phyloP scores from a whole-genome alignment of 1,140 invertebrate genomes.

The Helicoverpa armigera region DNA sequence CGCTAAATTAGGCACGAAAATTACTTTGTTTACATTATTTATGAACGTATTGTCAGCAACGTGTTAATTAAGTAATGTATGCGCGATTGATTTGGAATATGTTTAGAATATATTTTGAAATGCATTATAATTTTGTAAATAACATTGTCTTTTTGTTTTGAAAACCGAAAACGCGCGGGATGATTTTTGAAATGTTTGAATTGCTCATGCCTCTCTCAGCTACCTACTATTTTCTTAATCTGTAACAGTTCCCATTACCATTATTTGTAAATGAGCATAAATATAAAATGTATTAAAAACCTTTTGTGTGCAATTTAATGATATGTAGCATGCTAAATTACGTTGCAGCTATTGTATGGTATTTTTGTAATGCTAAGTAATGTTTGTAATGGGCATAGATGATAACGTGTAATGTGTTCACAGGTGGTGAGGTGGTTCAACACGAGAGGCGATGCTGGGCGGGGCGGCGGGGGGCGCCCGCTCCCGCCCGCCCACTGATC shows the following conservation, averaged over 20 bases:
- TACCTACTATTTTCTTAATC: too few species aligned
- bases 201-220: too few species aligned
- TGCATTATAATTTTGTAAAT: not conserved
- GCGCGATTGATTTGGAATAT: not conserved
- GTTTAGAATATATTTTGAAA: not conserved
- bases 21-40: conserved; percentile 38
- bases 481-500: conserved; percentile 83
- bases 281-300: too few species aligned
- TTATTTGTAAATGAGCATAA: too few species aligned
- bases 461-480: conserved; percentile 84
- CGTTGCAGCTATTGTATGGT: not conserved
- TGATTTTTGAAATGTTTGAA: too few species aligned
- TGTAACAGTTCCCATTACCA: too few species aligned
- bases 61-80: conserved; percentile 12
- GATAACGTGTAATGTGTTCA: conserved; percentile 58
- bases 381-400: not conserved
- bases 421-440: conserved; percentile 80
- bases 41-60: conserved; percentile 2
- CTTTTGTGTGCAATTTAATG: too few species aligned
- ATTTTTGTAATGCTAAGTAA: not conserved
- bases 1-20: conserved; percentile 24
- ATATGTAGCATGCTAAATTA: too few species aligned
- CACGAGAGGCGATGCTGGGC: conserved; percentile 80
- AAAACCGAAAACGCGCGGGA: too few species aligned
- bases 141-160: too few species aligned